A percentile compares a stretch with the other conserved stretches of the same genome.
These are phyloP conservation scores for Picathartes gymnocephalus DNA, from an alignment of 2,113 vertebrate genomes.

Conservation along the genomic window DNA sequence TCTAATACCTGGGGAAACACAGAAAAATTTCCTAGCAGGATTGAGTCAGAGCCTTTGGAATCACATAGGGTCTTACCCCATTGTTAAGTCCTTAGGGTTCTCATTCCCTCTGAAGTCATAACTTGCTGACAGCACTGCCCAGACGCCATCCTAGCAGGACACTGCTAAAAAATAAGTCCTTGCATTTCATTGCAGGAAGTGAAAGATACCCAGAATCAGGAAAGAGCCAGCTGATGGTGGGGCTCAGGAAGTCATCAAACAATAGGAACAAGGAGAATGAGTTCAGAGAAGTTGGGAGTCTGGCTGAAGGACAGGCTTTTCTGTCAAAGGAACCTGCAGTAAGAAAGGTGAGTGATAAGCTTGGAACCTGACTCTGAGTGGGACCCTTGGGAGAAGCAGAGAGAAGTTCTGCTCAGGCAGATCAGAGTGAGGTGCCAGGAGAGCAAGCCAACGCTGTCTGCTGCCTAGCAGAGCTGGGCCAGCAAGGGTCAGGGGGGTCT, in stretches of 20 bases:
- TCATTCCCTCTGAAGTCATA: neutral
- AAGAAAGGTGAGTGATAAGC: conserved; percentile 72
- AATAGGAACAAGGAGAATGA: conserved; percentile 77
- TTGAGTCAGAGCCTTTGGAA: neutral
- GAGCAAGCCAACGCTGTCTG: neutral
- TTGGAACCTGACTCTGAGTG: neutral
- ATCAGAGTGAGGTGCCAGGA: neutral
- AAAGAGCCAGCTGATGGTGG: conserved; percentile 19
- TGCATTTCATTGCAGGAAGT: conserved; percentile 59
- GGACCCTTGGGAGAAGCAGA: neutral
- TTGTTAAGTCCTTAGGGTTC: neutral
- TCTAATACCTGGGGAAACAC: neutral
- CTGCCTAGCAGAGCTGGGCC: fast-evolving
- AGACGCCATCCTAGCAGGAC: neutral
- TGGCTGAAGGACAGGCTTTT: conserved; percentile 53
- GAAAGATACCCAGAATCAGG: conserved; percentile 27
- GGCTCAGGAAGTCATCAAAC: conserved; percentile 69
- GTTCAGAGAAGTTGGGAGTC: conserved; percentile 53
- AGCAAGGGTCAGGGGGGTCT: neutral
- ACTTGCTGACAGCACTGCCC: neutral
- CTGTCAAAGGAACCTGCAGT: conserved; percentile 25
- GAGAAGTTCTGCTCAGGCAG: neutral
- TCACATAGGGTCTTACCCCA: neutral
- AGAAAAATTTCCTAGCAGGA: neutral
- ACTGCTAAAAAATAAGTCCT: neutral